Percentiles rank a stretch among this genome's conserved stretches.
phyloP scores from a whole-genome alignment of 1,140 invertebrate genomes.

The Drosophila murphyi region DNA sequence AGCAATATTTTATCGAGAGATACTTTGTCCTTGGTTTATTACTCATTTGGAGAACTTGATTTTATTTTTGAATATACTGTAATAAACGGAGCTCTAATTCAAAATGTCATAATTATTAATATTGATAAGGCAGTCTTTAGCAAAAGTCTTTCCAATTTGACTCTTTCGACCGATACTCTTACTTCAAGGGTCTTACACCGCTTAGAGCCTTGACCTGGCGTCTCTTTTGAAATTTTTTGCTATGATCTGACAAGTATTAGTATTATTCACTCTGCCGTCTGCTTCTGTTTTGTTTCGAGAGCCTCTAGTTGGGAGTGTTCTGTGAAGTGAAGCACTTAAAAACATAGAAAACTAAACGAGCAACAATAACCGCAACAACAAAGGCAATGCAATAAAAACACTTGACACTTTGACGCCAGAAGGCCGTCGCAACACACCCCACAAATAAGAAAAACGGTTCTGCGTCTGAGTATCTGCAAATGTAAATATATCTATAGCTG shows the following conservation, averaged over 20 bases:
- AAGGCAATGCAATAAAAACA: slow-evolving; percentile 70
- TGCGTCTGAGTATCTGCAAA: slow-evolving; percentile 17
- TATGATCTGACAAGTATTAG: neutral
- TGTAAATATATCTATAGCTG: neutral
- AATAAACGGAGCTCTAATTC: neutral
- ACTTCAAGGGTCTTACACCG: no score
- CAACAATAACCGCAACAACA: slow-evolving; percentile 37
- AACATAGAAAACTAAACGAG: slow-evolving; percentile 40
- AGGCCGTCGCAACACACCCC: slow-evolving; percentile 18
- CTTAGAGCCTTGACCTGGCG: no score
- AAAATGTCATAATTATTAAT: neutral
- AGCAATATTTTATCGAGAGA: no score
- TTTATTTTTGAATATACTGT: neutral
- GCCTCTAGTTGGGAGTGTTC: neutral
- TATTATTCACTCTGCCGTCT: neutral
- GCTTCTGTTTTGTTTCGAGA: slow-evolving; percentile 18
- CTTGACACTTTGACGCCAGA: slow-evolving; percentile 65
- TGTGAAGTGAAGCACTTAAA: slow-evolving; percentile 61
- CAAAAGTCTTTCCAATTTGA: no score
- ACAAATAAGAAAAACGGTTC: neutral
- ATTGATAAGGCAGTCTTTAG: no score
- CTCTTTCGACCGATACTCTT: no score
- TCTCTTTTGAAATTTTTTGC: no score
- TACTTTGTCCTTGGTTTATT: no score
- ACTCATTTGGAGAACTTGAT: no score